These are phyloP conservation scores for Dreissena polymorpha DNA, from an alignment of 1,140 invertebrate genomes.

Conservation along the genomic window DNA sequence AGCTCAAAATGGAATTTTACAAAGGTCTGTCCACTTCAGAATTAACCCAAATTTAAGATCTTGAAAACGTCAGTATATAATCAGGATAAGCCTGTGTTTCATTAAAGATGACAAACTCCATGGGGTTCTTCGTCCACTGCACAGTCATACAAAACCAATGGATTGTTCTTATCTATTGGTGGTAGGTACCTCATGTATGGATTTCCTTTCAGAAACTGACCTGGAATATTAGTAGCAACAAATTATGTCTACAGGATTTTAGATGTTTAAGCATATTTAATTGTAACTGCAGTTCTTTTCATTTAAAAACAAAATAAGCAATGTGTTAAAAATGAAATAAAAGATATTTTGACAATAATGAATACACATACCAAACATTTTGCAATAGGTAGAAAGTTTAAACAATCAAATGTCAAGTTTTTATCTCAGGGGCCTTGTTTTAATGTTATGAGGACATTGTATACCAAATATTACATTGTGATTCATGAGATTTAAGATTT, in stretches of 20 bases:
- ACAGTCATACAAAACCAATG: conserved; percentile 60
- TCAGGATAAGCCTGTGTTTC: conserved; percentile 74
- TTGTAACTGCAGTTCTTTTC: neutral
- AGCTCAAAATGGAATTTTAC: too few relatives aligned
- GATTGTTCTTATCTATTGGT: conserved; percentile 19
- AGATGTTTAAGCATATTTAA: neutral
- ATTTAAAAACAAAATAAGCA: neutral
- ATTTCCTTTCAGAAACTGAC: conserved; percentile 13
- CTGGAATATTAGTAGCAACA: neutral
- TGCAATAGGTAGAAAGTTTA: neutral
- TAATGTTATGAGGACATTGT: too few relatives aligned
- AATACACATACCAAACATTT: neutral
- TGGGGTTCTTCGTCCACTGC: conserved; percentile 61
- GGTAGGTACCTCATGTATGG: conserved; percentile 55
- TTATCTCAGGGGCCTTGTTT: too few relatives aligned
- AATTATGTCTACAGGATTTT: neutral
- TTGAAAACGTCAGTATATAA: conserved; percentile 61
- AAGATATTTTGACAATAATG: neutral
- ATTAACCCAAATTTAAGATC: too few relatives aligned
- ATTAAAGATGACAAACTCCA: conserved; percentile 71
- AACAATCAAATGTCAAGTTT: neutral
- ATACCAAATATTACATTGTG: too few relatives aligned
- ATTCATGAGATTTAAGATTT: too few relatives aligned
- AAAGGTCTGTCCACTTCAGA: too few relatives aligned
- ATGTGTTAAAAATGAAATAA: neutral